Base-by-base conservation (phyloP, 2,888 invertebrate genomes). In the Falcaria lacertinaria region DNA sequence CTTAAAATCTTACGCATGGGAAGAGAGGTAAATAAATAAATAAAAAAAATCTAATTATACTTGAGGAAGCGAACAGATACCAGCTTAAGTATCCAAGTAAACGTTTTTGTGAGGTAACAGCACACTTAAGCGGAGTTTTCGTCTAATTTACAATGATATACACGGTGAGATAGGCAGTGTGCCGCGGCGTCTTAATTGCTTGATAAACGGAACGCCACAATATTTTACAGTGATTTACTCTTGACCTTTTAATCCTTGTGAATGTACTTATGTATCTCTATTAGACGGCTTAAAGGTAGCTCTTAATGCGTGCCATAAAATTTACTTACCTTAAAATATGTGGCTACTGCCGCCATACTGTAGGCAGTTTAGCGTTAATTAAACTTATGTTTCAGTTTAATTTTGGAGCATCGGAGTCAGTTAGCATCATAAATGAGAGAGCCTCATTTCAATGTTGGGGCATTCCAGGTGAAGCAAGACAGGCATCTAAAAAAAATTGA, bases 221-320 rank as follows among this genome's bases (percentile, higher is more conserved):
- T 69, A 65, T 64, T 63, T 69, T 57, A 64, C 52, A 44, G 47
- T 57, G 65, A 65, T 65, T 65, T 64, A 65, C 50, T 49, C 45
- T 42, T 25, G 43, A 54, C 40, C 48, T 32, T 28, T 38, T 42
- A 40, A 46, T 41, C 37, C 37, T 39, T 33, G 15, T 19, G 11
- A 28, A 28, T 28, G 8, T 28, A 11, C 28, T 28, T 11, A 28
- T 28, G 11, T 28, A 11, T 28, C 28, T 28, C 28, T 11, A 11
- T 28, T 28, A 28, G 11, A 11, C 28, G 28, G 28, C 11, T 28
- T 28, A 3, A 28, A 28, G 7, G 28, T 28, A 28, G 28, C 28
- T 28, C 0, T 37, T 25, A 38, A 15, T 28, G 16, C 4, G 15
- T 11, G 14, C 14, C 34, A 34, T 15, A 34, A 34, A 34, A 6